phyloP scores from a whole-genome alignment of 2,113 vertebrate genomes.

The Cyrtonyx montezumae region DNA sequence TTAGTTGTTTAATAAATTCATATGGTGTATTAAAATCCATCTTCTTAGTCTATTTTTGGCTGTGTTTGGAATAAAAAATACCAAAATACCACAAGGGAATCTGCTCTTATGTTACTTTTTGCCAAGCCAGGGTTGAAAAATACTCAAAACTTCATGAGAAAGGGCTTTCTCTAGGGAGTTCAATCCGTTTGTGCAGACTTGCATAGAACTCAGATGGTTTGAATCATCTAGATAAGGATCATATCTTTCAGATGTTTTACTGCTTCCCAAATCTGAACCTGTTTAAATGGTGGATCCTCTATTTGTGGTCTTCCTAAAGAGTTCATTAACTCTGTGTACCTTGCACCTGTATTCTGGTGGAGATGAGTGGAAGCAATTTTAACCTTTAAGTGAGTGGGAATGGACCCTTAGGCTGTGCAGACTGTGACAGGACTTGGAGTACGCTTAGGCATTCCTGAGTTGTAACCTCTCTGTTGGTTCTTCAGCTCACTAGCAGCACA shows the following conservation, averaged over 20 bases:
- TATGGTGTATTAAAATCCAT: not conserved
- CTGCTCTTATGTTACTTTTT: conserved; percentile 44
- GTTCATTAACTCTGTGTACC: not conserved
- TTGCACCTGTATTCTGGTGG: not conserved
- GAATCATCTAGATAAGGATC: conserved; percentile 49
- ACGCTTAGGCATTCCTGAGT: too few relatives aligned
- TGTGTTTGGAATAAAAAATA: conserved; percentile 40
- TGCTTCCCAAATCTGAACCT: conserved; percentile 29
- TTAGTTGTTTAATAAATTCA: not conserved
- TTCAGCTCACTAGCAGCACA: accelerated
- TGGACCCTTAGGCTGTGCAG: not conserved
- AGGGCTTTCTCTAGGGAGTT: conserved; percentile 23
- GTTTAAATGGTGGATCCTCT: not conserved
- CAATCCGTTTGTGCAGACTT: conserved; percentile 46
- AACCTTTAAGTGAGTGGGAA: not conserved
- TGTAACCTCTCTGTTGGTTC: accelerated
- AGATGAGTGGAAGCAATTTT: not conserved
- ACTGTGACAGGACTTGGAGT: not conserved
- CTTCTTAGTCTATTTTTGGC: not conserved
- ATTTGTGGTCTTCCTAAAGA: not conserved
- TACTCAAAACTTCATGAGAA: conserved; percentile 54
- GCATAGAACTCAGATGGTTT: conserved; percentile 27
- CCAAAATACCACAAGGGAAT: conserved; percentile 43
- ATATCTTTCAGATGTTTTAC: conserved; percentile 30
- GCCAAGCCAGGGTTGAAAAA: conserved; percentile 57